Base-by-base conservation (phyloP, 2,797 vertebrate genomes). In the Remorina albescens region DNA sequence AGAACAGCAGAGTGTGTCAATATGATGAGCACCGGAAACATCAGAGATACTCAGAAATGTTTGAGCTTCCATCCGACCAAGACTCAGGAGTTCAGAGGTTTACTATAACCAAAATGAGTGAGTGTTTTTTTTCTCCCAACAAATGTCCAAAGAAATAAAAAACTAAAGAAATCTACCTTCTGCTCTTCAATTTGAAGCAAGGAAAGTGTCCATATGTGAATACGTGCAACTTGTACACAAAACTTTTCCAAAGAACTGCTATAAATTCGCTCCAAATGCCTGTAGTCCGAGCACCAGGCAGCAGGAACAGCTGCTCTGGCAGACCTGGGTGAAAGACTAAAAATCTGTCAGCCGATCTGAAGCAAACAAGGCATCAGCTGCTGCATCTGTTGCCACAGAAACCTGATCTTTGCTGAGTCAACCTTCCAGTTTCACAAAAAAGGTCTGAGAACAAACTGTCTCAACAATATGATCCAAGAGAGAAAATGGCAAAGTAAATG, bases 371-470 rank as follows among this genome's bases (percentile, higher is more conserved):
- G 62, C 58, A 58, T 78, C 50, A 39, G 50, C 51, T 3, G 23
- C 50, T 69, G 60, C 55, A 69, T 81, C 56, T 76, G 72, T 67
- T 73, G 51, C 68, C 47, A 59, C 53, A 63, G 69, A 53, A 77
- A 71, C 32, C 23, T 60, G 44, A 65, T 71, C 37, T 77, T 60
- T 53, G 71, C 67, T 67, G 55, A 62, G 32, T 62, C 50, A 28
- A 42, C 54, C 63, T 58, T 53, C 18, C 42, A 55, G 47, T n/a
- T 50, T 69, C 32, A 36, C 44, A 37, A 53, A 41, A n/a, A 61
- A 64, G 37, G 2, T 59, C 12, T 46, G 5, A 47, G 34, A 74
- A 70, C 37, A 72, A 54, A 62, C 19, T 30, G 9, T n/a, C 19
- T 49, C 50, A 26, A 32, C 21, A 42, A 37, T 18, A n/a, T 16